Evolutionary conservation across 2,113 vertebrate genomes (phyloP), one percentile per base, ranked within the genome.

Genomic region (Limanda limanda): DNA sequence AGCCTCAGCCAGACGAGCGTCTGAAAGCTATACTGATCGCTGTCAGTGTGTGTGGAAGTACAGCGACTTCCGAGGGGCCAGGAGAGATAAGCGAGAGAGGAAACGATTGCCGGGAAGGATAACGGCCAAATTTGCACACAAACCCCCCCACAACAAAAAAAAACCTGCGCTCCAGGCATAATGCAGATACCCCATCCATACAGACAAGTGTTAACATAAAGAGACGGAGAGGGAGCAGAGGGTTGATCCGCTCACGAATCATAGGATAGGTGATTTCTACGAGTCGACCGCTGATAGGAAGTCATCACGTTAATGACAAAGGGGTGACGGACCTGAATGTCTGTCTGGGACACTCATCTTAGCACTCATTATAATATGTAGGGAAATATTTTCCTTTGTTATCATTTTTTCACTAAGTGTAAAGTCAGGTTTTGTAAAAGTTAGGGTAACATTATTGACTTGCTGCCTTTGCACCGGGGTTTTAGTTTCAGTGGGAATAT

Each of bases 21-120:
- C 92, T 93, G 91, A 91, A 93, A 93, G 89, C 85, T 84, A 92
- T 90, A 88, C 92, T 82, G 91, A 93, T 93, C 90, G 70, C 90
- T 93, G 92, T 93, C 91, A 93, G 62, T 68, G 86, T 70, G 81
- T 79, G 86, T 79, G 86, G 72, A 85, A 84, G 81, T 80, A 62
- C 75, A 47, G 78, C 70, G 83, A 89, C 89, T 90, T 90, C 79
- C 85, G 88, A 91, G 83, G 84, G 89, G 85, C 85, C 78, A 82
- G 81, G 82, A 88, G 85, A 92, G 92, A 93, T 92, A 93, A 93
- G 91, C 82, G 81, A 63, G 66, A 82, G 73, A 90, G 88, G 89
- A 92, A 92, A 82, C 60, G 81, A 91, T 89, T 21, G 86, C 73
- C 47, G 67, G 78, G 70, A 79, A 84, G 85, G 89, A 92, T 90